Base-by-base conservation (phyloP, 1,140 invertebrate species). In the Amphibalanus amphitrite region DNA sequence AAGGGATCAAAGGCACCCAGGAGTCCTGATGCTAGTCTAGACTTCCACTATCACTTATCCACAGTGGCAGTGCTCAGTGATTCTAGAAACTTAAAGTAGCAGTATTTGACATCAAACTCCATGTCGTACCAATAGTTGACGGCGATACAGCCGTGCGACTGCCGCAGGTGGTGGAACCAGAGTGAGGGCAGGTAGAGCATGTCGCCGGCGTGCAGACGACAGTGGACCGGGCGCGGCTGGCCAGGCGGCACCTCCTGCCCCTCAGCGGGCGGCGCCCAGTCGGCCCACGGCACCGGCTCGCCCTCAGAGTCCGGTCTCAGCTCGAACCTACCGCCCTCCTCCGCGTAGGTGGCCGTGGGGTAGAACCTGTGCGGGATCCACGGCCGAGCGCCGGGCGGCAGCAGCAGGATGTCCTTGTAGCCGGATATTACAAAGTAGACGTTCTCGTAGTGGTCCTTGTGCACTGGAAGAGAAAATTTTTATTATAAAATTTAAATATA, bases 91-190 rank as follows among this genome's bases (percentile, higher is more conserved):
- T 87, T 88, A 81, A 86, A 91, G 79, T 91, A 92, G 76, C 86
- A 88, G 80, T 90, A 93, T 77, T 90, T 91, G 71, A 90, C 84
- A 79, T 92, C 90, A 77, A 87, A 92, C 29, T 90, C 87, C 89
- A 93, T 92, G 75, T 93, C 90, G 78, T 92, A 93, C 90, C 90
- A 93, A 79, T 88, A 92, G 79, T 93, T 93, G 8, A 92, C 85
- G 69, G 89, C 86, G 76, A 92, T 87, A 79, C 90, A 92, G 64
- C 84, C 87, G 78, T 93, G 90, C 70, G 89, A 90, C 77, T 93
- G 90, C 67, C 78, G 80, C 0, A 92, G 90, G 81, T 92, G 90
- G 79, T 93, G 90, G 80, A 90, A 93, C 90, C 90, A 93, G n/a
- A 92, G 80, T 76, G 90, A 90, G 26, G 91, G 91, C 64, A 93